Conservation (phyloP, 2,797 vertebrate genomes). For the Onychomys arenicola region DNA sequence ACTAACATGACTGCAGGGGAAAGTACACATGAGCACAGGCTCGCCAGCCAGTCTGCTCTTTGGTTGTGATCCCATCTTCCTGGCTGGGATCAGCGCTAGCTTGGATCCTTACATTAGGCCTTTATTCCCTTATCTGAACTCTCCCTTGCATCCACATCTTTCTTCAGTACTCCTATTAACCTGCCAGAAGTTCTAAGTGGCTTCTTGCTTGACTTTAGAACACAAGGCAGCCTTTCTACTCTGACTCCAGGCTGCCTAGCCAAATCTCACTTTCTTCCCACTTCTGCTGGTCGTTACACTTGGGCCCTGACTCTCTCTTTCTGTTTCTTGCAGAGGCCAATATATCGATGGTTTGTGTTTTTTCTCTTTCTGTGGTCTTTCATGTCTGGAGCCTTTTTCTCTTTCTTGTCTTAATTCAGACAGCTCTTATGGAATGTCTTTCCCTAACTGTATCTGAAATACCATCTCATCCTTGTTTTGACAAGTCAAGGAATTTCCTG, state of each 20-base stretch:
- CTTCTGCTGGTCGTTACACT: not conserved
- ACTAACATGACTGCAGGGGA: not conserved
- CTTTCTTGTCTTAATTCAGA: not conserved
- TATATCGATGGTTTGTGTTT: not conserved
- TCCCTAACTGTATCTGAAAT: not conserved
- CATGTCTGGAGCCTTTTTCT: not conserved
- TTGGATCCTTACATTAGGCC: not conserved
- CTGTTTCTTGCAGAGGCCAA: not conserved
- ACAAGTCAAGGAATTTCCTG: not conserved
- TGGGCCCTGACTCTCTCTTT: not conserved
- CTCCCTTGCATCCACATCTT: not conserved
- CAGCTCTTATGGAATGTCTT: not conserved
- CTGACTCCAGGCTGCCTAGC: not conserved
- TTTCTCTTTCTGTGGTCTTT: not conserved
- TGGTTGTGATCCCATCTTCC: not conserved
- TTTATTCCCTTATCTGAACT: not conserved
- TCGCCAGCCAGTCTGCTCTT: no score
- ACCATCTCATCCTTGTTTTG: not conserved
- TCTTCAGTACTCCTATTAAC: not conserved
- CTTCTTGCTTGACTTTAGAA: not conserved
- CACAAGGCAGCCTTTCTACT: not conserved
- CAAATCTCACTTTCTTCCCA: not conserved
- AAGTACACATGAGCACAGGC: not conserved
- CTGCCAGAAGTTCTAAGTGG: not conserved
- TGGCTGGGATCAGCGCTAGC: not conserved